Conservation (phyloP, 2,888 invertebrate species). For the Heliconius ismenius region DNA sequence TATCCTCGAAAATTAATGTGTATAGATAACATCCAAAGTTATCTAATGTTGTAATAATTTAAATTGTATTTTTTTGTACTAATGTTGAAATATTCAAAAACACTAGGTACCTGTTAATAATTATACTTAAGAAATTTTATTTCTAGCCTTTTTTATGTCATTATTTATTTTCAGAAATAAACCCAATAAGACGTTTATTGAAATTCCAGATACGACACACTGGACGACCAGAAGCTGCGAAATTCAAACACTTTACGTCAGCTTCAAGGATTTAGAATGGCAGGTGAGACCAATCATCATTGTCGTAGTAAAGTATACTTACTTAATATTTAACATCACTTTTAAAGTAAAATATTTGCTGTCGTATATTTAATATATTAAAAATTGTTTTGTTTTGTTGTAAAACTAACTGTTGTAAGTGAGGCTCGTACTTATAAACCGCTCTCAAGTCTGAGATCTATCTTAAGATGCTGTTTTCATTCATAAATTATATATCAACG, state of each 20-base stretch:
- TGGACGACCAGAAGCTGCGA: constrained; percentile 88
- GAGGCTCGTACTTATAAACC: no score
- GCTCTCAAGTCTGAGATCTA: no score
- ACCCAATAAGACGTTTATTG: constrained; percentile 34
- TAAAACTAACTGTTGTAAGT: no score
- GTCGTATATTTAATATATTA: background rate
- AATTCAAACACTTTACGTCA: constrained; percentile 94
- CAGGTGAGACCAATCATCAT: constrained; percentile 79
- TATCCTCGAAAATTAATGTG: background rate
- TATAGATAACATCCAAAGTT: background rate
- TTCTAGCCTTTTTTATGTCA: background rate
- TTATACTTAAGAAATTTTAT: background rate
- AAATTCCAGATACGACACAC: constrained; percentile 71
- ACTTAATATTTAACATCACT: background rate
- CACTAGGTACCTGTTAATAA: background rate
- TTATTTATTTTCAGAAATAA: constrained; percentile 35
- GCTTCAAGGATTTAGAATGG: constrained; percentile 94
- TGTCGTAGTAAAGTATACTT: background rate
- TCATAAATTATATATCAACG: no score
- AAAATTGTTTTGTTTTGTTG: background rate
- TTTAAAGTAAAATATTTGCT: background rate
- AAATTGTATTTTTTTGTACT: background rate
- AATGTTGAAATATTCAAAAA: background rate
- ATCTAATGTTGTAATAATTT: background rate
- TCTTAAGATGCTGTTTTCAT: no score